Evolutionary conservation across 2,113 vertebrate genomes (phyloP), one percentile per base, ranked within the genome.

Genomic region (Boulengeromyrus knoepffleri): DNA sequence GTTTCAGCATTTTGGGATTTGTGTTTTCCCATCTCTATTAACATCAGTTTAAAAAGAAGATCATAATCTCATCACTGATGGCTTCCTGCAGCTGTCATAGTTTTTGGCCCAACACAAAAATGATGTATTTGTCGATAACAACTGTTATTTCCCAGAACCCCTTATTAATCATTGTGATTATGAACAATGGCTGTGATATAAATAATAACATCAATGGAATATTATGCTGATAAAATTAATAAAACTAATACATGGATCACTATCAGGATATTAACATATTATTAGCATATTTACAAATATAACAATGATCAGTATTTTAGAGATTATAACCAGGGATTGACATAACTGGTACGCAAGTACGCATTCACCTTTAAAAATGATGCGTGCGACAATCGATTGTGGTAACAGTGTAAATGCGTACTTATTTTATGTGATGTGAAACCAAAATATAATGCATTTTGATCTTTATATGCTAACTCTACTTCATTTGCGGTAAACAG

Each of bases 241-340:
- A 47, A 70, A 46, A n/a, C 9, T 87, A 70, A 70, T 49, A 39
- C 4, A 49, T 42, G 13, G 31, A 46, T 87, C 9, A 6, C 15
- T 90, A 19, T 85, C 47, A 86, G 12, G 19, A 17, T 66, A 87
- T 87, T 88, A 15, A 80, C 90, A 5, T 24, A 17, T 47, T 88
- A 91, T 49, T 56, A 19, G 88, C 56, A 89, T 42, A 70, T 92
- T 92, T 93, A 94, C 92, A 88, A 87, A 50, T 74, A 52, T 90
- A 93, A 91, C 89, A 91, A 88, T 94, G 88, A 92, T 89, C 56
- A 47, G 85, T 49, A 24, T 52, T 88, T 77, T 36, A 49, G 50
- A 39, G 53, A 66, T 49, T 19, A 90, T n/a, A 27, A 53, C 17
- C 52, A 53, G 1, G 5, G 52, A 53, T 7, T 6, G 53, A 56